These are phyloP conservation scores for Hydra vulgaris DNA, from an alignment of 30 jellyfish, hydroid and myxozoan genomes.

Conservation along the genomic window DNA sequence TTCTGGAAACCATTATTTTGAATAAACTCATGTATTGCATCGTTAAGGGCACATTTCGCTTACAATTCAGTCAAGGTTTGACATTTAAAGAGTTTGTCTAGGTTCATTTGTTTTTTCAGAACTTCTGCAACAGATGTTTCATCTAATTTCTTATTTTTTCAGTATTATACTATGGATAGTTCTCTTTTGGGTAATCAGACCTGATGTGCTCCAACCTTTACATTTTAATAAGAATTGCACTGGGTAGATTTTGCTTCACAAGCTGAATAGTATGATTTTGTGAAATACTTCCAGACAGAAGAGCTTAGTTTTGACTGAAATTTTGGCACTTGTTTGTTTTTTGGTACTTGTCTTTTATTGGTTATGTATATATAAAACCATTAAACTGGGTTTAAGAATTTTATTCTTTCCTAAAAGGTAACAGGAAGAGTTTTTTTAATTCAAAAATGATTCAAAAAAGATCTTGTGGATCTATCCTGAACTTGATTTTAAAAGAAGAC, in stretches of 20 bases:
- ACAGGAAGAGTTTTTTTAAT: too few species aligned
- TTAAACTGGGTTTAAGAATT: too few species aligned
- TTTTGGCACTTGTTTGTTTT: too few species aligned
- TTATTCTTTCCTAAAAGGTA: too few species aligned
- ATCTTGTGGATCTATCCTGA: too few species aligned
- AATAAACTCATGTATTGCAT: neutral
- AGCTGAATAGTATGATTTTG: too few species aligned
- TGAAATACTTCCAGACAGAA: too few species aligned
- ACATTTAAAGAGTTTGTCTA: neutral
- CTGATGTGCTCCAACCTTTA: neutral
- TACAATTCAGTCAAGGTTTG: neutral
- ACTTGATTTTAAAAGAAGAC: too few species aligned
- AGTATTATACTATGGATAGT: neutral
- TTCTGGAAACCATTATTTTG: neutral
- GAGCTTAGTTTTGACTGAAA: too few species aligned
- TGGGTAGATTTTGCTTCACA: neutral
- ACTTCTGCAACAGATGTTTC: neutral
- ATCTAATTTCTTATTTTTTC: neutral
- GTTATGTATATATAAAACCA: too few species aligned
- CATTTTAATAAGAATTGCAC: neutral
- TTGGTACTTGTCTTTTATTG: too few species aligned
- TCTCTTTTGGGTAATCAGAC: neutral
- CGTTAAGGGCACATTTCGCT: neutral
- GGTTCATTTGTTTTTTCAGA: neutral
- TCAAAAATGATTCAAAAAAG: too few species aligned